Evolutionary conservation across 2,888 invertebrate genomes (phyloP), one percentile per base, ranked within the genome.

Genomic region (Blastobasis lacticolella): DNA sequence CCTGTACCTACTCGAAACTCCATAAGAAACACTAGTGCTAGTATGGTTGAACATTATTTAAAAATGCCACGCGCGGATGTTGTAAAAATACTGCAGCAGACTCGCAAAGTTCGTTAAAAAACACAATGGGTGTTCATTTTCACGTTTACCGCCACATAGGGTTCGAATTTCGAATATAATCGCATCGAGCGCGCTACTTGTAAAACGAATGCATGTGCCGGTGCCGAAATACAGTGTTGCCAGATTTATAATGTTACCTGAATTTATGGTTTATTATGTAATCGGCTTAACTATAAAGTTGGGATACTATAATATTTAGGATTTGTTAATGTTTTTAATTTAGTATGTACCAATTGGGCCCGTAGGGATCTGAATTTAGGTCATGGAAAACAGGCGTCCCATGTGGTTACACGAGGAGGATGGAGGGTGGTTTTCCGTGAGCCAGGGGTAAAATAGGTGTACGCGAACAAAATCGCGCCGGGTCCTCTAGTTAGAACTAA

Each of bases 31-130:
- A 75, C 46, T 76, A 76, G 57, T 74, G 53, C 75, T 75, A 7
- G 79, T 74, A 51, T 78, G 79, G 64, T 81, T 79, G 61, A 84
- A 83, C 84, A 84, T 83, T 40, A 49, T 55, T 46, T 47, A 44
- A 49, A 44, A 23, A 7, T 42, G 6, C 37, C 45, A 9, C n/a
- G 23, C 53, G 54, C 49, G 36, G 8, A 4, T 47, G 48, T 38
- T 42, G 38, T 1, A 48, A 49, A 54, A 56, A 51, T 38, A 48
- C n/a, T 45, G 9, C 43, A 44, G 10, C 23, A 38, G 43, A 10
- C 46, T 6, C 37, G 23, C 44, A 23, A 58, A 60, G 55, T 60
- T 59, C 59, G 58, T 66, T 58, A 62, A 62, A 61, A 61, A 62
- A 52, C 58, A 54, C 52, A 55, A 54, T 56, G 49, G 52, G 51